Evolutionary conservation across 2,797 vertebrate species (phyloP), one percentile per base, ranked within the genome.

Genomic region (Syndactyla subalaris): DNA sequence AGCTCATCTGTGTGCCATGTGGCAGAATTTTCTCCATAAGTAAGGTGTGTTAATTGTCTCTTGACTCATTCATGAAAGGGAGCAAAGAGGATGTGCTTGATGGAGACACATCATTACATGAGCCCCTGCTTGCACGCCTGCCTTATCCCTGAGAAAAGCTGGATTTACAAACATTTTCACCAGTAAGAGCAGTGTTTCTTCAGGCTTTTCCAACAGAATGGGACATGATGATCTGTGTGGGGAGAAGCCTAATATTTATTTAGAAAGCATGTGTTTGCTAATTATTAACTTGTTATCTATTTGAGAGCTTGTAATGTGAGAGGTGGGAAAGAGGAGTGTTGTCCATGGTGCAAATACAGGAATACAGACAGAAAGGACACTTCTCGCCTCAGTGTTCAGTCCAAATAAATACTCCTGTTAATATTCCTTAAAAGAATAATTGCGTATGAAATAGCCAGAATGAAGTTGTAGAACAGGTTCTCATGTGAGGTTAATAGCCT

Each of bases 101-200:
- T 36, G 46, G n/a, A 73, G 51, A 78, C 29, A 48, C 0, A 0
- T 32, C 0, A 0, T 68, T 66, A 36, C 1, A 1, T 48, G 71
- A 66, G n/a, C 39, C 45, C 12, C 32, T 30, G 2, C 73, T 63
- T 13, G 2, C 26, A 17, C 6, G 1, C 49, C 24, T 32, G 41
- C 36, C 21, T 49, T 36, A 5, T 30, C 32, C 43, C 49, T 43
- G 17, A 51, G 70, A 73, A 71, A 14, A 92, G 13, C 15, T 55
- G 24, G 5, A 38, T 71, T 48, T 78, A 29, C 23, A 52, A 39
- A 46, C 0, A 0, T 43, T 73, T 48, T 49, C 41, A 27, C 18
- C 6, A 34, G 17, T 4, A 20, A 88, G 26, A 76, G 32, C 36
- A 10, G 41, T 38, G 6, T 61, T 92, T 85, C 61, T 82, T 79